Evolutionary conservation across 2,797 vertebrate species (phyloP).

Genomic region (Bovichtus variegatus): DNA sequence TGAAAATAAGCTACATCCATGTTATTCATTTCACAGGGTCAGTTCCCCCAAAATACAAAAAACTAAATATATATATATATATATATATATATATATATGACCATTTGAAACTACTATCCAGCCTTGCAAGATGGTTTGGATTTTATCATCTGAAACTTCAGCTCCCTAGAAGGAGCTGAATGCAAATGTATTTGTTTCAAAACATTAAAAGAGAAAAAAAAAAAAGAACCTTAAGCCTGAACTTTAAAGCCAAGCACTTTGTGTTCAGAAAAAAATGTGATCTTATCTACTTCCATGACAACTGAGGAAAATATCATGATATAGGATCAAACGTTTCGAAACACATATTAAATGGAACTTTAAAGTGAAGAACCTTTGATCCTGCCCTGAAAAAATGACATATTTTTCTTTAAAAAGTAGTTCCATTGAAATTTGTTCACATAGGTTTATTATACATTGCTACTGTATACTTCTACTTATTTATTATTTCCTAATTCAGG

Average conservation of each 20-base stretch:
- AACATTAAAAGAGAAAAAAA: not conserved
- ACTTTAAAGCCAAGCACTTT: not conserved
- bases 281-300: not conserved
- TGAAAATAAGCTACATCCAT: not conserved
- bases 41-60: not conserved
- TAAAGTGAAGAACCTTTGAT: not conserved
- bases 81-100: not conserved
- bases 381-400: not conserved
- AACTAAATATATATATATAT: too few species aligned
- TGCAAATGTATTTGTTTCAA: not conserved
- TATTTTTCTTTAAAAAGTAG: not conserved
- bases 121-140: not conserved
- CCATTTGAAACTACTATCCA: not conserved
- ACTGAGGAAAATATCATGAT: not conserved
- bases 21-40: not conserved
- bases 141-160: not conserved
- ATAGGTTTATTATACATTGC: too few species aligned
- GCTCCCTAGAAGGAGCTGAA: not conserved
- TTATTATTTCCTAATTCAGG: too few species aligned
- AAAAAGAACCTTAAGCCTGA: not conserved
- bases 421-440: not conserved
- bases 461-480: too few species aligned
- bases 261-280: not conserved
- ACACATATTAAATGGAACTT: not conserved
- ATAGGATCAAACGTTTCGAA: not conserved